Evolutionary conservation across 2,888 invertebrate genomes (phyloP), one percentile per base, ranked within the genome.

Genomic region (Mactromeris polynyma): DNA sequence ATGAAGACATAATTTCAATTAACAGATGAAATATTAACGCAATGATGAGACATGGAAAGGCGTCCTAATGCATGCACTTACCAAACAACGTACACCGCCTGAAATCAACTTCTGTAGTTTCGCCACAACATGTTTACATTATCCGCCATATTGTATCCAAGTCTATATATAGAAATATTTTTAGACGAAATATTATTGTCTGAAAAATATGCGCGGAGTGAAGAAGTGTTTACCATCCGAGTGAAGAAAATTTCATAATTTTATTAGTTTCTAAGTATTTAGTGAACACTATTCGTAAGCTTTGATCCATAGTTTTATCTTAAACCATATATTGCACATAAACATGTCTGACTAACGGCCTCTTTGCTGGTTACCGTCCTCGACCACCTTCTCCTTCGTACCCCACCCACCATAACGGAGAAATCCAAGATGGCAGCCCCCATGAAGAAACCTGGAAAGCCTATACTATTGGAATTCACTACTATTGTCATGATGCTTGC

Each of bases 121-220:
- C 73, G 36, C 40, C 31, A 31, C 14, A 85, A 79, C 92, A 89
- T 90, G 92, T 92, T 92, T 92, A 90, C 89, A 89, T 79, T 88
- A 78, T 81, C 86, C 83, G 78, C 90, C 92, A 92, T 92, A 58
- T 92, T 90, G 92, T 92, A 92, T 90, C 92, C 85, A 92, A 89
- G 90, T 90, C 33, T 33, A 73, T 2, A 33, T 36, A 33, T 33
- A 73, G 73, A 73, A 73, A 3, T 73, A 33, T 14, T 26, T 36
- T 73, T 73, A 33, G 73, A 73, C 73, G 73, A 73, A 73, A 73
- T 73, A 26, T 73, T 17, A 26, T 14, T 36, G 14, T 9, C 11
- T 33, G 17, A 73, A 73, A 64, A 64, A 2, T 26, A n/a, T 6
- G 58, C 54, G 26, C 26, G 2, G 51, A 51, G 51, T 51, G n/a